Base-by-base conservation (phyloP, 2,113 vertebrate genomes). In the Xenopus laevis region DNA sequence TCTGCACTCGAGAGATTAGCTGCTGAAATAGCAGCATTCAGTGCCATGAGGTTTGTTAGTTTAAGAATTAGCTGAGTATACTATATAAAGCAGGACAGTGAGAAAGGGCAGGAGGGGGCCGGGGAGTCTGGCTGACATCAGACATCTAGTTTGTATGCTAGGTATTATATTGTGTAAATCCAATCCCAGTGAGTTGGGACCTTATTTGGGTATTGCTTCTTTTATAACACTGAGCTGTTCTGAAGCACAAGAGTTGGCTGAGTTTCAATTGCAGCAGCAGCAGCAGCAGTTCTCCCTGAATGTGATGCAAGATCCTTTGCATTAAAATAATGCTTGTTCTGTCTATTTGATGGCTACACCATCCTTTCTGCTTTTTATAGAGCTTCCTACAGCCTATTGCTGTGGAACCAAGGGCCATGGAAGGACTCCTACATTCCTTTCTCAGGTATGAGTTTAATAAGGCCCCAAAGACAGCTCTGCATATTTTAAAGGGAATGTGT, bases 201-300 rank as follows among this genome's bases (percentile, higher is more conserved):
- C 89, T 92, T 92, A 92, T 92, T 91, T 91, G 90, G 91, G 74
- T 59, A 89, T 91, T 72, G 81, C 80, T 79, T 88, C 84, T 81
- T 23, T 59, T 77, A 45, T 68, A 0, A 64, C 82, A 79, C 82
- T 0, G 20, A 78, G 76, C 80, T 71, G 84, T 82, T 82, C 79
- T 78, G 18, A 63, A 27, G 64, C 79, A 68, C 87, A 87, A 89
- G 87, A 83, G 85, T 78, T 73, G 83, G 81, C 81, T 85, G 80
- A 82, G 80, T 81, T 57, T 68, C 78, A 30, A 85, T 83, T 84
- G 16, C 65, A 75, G 65, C 65, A 50, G 33, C 33, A 40, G 33
- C 23, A 27, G 23, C 23, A 27, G 23, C 4, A n/a, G n/a, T 52
- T 20, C 65, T 40, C 45, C 15, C 44, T 13, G 83, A n/a, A 67